These are phyloP conservation scores for Calidris pugnax DNA, from an alignment of 2,113 vertebrate species.

Conservation along the genomic window DNA sequence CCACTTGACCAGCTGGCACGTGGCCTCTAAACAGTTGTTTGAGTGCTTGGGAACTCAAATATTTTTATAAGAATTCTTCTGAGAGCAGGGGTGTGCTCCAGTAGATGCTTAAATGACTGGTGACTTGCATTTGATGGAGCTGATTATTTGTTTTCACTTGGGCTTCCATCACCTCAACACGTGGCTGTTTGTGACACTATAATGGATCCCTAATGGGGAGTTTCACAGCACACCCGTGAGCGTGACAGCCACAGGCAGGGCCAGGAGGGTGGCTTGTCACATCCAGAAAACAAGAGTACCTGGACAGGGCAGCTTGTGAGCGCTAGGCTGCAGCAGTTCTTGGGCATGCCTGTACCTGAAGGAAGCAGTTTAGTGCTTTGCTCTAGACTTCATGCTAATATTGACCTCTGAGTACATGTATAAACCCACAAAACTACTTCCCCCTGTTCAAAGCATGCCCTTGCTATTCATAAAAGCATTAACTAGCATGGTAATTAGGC, in stretches of 20 bases:
- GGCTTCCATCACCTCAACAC: not conserved
- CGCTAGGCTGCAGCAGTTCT: not conserved
- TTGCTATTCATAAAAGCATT: not conserved
- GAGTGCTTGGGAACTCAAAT: not conserved
- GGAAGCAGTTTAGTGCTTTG: not conserved
- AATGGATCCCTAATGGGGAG: not conserved
- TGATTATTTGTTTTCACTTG: not conserved
- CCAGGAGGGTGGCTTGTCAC: not conserved
- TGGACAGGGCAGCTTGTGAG: not conserved
- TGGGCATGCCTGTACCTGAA: not conserved
- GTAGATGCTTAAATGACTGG: not conserved
- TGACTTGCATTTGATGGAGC: not conserved
- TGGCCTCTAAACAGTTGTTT: not conserved
- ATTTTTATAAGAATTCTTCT: not conserved
- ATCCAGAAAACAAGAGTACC: not conserved
- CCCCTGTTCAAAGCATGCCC: not conserved
- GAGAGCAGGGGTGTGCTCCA: not conserved
- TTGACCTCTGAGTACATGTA: not conserved
- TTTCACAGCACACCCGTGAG: not conserved
- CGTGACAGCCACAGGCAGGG: rapidly evolving
- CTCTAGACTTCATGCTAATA: not conserved
- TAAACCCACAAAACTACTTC: not conserved
- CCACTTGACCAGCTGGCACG: not conserved
- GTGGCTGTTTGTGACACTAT: not conserved
- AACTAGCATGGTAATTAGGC: not conserved